phyloP scores from a whole-genome alignment of 2,113 vertebrate genomes.

The Thunnus thynnus region DNA sequence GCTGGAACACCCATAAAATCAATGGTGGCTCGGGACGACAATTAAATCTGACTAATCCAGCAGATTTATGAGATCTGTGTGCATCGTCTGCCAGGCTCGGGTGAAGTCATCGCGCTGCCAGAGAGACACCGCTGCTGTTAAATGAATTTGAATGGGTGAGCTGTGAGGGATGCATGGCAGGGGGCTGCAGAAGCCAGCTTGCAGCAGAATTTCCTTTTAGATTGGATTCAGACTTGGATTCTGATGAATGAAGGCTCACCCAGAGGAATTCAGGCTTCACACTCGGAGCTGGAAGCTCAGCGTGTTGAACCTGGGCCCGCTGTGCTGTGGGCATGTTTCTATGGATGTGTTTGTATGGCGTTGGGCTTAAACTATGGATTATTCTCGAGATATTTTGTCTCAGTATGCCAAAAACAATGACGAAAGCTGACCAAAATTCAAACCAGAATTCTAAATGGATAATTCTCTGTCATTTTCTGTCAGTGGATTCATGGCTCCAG shows the following conservation, averaged over 20 bases:
- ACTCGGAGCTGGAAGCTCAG: conserved; percentile 25
- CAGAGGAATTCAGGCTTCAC: conserved; percentile 53
- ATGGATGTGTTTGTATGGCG: conserved; percentile 1
- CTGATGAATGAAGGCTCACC: conserved; percentile 68
- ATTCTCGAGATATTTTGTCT: not conserved
- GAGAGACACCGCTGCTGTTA: conserved; percentile 63
- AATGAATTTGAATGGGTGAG: conserved; percentile 71
- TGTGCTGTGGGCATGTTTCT: conserved; percentile 2
- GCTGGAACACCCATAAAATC: conserved; percentile 78
- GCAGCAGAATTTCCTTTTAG: conserved; percentile 53
- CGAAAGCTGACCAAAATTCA: not conserved
- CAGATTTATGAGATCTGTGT: conserved; percentile 80
- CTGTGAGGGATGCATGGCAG: conserved; percentile 67
- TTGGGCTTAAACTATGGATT: not conserved
- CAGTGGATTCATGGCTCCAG: not conserved
- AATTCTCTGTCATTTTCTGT: not conserved
- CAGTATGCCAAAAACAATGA: not conserved
- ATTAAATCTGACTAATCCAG: conserved; percentile 79
- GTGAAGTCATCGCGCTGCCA: conserved; percentile 73
- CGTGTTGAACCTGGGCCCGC: conserved; percentile 25
- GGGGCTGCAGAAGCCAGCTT: conserved; percentile 63
- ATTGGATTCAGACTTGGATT: conserved; percentile 64
- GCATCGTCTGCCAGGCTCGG: conserved; percentile 62
- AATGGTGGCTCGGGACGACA: conserved; percentile 68
- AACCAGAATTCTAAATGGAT: not conserved